Conservation (phyloP, 2,797 vertebrate genomes). For the Phrynocephalus forsythii region DNA sequence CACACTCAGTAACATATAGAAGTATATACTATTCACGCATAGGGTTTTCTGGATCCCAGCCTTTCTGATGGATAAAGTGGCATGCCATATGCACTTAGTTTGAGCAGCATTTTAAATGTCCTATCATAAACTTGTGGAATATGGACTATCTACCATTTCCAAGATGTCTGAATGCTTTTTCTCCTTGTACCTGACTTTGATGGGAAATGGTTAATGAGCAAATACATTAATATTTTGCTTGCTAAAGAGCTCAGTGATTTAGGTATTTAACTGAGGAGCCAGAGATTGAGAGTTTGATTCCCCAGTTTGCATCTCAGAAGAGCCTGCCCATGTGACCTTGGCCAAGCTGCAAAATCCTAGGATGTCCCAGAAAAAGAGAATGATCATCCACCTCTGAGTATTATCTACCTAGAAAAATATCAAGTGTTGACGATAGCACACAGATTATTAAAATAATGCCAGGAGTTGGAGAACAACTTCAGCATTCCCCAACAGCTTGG, state of each 20-base stretch:
- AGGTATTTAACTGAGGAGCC: too few species aligned
- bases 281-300: too few species aligned
- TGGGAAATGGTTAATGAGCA: neutral
- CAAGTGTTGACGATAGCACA: too few species aligned
- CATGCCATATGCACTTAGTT: neutral
- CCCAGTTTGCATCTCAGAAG: too few species aligned
- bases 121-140: conserved; percentile 7
- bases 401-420: too few species aligned
- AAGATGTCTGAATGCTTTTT: too few species aligned
- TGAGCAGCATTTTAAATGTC: neutral
- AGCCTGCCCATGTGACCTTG: too few species aligned
- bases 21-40: neutral
- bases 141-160: neutral
- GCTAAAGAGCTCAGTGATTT: too few species aligned
- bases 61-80: neutral
- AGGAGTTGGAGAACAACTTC: neutral
- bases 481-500: neutral
- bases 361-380: too few species aligned
- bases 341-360: too few species aligned
- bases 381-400: too few species aligned
- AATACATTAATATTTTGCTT: neutral
- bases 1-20: neutral
- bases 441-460: neutral
- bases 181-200: neutral
- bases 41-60: neutral